Base-by-base conservation (phyloP, 1,140 invertebrate genomes). In the Drosophila nannoptera region DNA sequence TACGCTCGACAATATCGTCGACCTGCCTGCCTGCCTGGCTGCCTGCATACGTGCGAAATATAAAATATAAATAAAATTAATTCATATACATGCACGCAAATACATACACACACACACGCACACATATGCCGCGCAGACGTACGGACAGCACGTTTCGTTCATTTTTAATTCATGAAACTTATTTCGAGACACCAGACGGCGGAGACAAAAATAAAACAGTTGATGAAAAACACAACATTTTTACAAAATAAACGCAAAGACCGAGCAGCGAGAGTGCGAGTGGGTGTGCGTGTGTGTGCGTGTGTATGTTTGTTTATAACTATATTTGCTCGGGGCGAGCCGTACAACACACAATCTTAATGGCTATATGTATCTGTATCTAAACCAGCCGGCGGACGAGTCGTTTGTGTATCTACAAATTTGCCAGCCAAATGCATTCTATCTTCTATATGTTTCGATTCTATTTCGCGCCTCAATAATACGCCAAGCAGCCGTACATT, bases 131-230 rank as follows among this genome's bases (percentile, higher is more conserved):
- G 60, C 73, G 66, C 53, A 67, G 49, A 22, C 22, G 60, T 67
- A 69, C 62, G 56, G 77, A 66, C 59, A 73, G 72, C 75, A 83
- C 78, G 78, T 78, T 83, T 84, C 75, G 72, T 70, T 84, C 58
- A 78, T 78, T 84, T 76, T 83, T 83, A 84, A 83, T 84, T 83
- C 78, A 83, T 84, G 69, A 83, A 83, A 76, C 65, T 73, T 84
- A 84, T 83, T 78, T 83, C 32, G 59, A 68, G 65, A 59, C 40
- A 35, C 50, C 32, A 54, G 31, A 69, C 38, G 45, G 36, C 53
- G 6, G 14, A 82, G 55, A 77, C 52, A 53, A 65, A 81, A 82
- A 73, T 71, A 77, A 74, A 72, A 59, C 61, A 46, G 53, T 56
- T 63, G 60, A 54, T 59, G 14, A 48, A 58, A 46, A 55, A 72